Percentiles rank a stretch among this genome's conserved stretches.
phyloP scores from a whole-genome alignment of 2,888 invertebrate genomes.

The Harmothoe impar region DNA sequence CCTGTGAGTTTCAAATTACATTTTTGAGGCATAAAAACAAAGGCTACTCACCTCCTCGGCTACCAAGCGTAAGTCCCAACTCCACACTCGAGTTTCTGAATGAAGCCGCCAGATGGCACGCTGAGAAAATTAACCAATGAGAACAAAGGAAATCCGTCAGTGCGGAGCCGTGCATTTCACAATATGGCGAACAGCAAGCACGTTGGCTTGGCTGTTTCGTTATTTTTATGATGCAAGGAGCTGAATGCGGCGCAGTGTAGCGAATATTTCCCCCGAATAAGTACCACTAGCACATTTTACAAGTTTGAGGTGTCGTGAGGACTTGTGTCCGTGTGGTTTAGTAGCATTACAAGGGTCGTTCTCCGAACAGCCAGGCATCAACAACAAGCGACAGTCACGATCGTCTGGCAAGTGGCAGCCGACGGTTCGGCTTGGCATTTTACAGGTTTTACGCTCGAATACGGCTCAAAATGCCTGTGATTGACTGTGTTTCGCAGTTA shows the following conservation, averaged over 20 bases:
- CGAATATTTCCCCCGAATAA: neutral
- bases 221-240: slow-evolving; percentile 23
- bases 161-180: slow-evolving; percentile 35
- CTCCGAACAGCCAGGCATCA: neutral
- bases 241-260: neutral
- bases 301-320: neutral
- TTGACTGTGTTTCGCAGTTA: slow-evolving; percentile 76
- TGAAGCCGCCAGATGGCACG: slow-evolving; percentile 20
- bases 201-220: slow-evolving; percentile 6
- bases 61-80: neutral
- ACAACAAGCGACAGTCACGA: slow-evolving; percentile 21
- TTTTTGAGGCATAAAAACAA: neutral
- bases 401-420: neutral
- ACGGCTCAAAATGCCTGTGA: slow-evolving; percentile 74
- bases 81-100: neutral
- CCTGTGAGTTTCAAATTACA: neutral
- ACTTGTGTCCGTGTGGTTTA: slow-evolving; percentile 21
- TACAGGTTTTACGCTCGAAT: neutral
- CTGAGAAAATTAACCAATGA: slow-evolving; percentile 7
- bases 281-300: neutral
- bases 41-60: neutral
- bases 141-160: slow-evolving; percentile 32
- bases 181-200: slow-evolving; percentile 47
- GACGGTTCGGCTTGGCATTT: neutral
- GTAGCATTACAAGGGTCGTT: neutral